phyloP scores from a whole-genome alignment of 2,888 invertebrate genomes.

The Pseudococcus jackbeardsleyi region DNA sequence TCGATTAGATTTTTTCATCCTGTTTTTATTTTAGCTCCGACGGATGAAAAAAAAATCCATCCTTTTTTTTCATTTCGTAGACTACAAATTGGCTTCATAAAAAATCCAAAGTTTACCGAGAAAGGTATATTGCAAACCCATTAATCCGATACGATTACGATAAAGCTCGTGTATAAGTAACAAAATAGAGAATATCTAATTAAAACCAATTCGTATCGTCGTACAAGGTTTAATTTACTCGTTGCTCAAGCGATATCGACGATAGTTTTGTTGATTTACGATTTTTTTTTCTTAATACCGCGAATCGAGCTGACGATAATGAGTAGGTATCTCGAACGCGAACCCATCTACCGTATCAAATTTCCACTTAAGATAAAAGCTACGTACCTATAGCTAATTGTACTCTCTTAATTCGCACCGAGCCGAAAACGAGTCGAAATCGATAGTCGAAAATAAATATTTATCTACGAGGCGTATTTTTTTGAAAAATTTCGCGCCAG shows the following conservation, averaged over 20 bases:
- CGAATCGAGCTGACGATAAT: not conserved
- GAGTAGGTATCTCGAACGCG: not conserved
- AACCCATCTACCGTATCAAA: not conserved
- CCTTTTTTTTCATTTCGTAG: not conserved
- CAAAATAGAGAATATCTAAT: not conserved
- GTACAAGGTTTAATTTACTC: not conserved
- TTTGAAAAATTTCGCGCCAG: not conserved
- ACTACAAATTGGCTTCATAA: not conserved
- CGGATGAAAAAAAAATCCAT: not conserved
- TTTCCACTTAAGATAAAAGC: slow-evolving; percentile 56
- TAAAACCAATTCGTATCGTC: not conserved
- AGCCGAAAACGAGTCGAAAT: not conserved
- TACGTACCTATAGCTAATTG: not conserved
- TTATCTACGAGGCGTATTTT: slow-evolving; percentile 23
- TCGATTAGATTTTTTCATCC: not conserved
- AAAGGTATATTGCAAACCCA: too few relatives aligned
- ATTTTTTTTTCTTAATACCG: slow-evolving; percentile 38
- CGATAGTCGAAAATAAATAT: slow-evolving; percentile 46
- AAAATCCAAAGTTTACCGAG: too few relatives aligned
- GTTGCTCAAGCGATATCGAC: not conserved
- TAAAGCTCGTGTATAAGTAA: not conserved
- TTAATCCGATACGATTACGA: slow-evolving; percentile 10
- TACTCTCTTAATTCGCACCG: not conserved
- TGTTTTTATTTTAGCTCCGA: not conserved
- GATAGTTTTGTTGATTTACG: slow-evolving; percentile 16